Percentiles rank a stretch among this genome's conserved stretches.
Conservation (phyloP, 2,888 invertebrate genomes). For the Conops quadrifasciatus region DNA sequence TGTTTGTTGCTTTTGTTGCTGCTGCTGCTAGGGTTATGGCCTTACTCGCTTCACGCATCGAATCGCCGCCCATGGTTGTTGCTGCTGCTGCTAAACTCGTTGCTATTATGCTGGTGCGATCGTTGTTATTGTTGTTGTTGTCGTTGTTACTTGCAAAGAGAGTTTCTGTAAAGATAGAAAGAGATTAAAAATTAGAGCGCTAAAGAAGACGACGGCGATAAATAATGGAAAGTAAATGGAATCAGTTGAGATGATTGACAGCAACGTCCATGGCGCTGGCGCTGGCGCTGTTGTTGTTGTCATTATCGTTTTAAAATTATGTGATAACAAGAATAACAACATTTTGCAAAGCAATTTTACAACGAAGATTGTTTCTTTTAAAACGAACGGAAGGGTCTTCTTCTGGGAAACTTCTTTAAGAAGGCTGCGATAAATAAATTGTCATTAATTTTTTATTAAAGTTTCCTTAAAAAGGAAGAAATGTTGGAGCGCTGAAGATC, state of each 20-base stretch:
- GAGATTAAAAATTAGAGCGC: constrained; percentile 1
- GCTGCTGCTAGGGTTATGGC: constrained; percentile 11
- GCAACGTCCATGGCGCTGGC: background rate
- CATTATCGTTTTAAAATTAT: too few relatives aligned
- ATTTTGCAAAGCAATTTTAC: too few relatives aligned
- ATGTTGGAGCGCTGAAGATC: too few relatives aligned
- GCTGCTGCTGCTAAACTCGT: background rate
- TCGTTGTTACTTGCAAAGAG: background rate
- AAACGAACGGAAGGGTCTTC: too few relatives aligned
- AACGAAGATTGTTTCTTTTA: too few relatives aligned
- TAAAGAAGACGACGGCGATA: too few relatives aligned
- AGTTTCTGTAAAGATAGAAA: constrained; percentile 22
- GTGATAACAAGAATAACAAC: too few relatives aligned
- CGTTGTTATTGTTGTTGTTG: constrained; percentile 28
- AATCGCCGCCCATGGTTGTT: constrained; percentile 24
- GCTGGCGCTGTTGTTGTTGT: too few relatives aligned
- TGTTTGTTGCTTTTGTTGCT: constrained; percentile 23
- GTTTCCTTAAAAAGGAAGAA: too few relatives aligned
- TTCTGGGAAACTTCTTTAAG: too few relatives aligned
- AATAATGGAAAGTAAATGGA: constrained; percentile 23
- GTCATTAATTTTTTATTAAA: too few relatives aligned
- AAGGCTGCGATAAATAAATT: too few relatives aligned
- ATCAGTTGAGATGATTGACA: constrained; percentile 26
- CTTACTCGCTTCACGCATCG: constrained; percentile 4
- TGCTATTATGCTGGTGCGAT: background rate